Conservation (phyloP, 2,888 invertebrate genomes). For the Eupithecia pulchellata region DNA sequence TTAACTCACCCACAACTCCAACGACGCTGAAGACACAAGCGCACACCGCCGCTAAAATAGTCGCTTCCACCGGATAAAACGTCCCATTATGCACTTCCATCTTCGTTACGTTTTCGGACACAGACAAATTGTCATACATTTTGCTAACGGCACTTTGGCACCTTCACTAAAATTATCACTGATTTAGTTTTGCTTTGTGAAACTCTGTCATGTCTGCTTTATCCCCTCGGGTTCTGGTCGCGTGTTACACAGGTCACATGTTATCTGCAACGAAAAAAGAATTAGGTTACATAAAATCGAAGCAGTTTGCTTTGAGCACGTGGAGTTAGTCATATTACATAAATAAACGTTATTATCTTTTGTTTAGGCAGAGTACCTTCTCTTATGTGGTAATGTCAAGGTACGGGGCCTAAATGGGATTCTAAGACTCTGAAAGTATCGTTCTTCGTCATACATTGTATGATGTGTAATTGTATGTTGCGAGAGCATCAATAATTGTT, state of each 20-base stretch:
- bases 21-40: slow-evolving; percentile 92
- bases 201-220: slow-evolving; percentile 34
- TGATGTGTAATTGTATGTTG: no score
- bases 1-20: slow-evolving; percentile 90
- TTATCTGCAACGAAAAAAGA: slow-evolving; percentile 58
- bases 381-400: slow-evolving; percentile 52
- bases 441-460: neutral
- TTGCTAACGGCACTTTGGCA: slow-evolving; percentile 50
- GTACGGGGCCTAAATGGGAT: slow-evolving; percentile 25
- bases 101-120: slow-evolving; percentile 52
- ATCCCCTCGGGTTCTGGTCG: neutral
- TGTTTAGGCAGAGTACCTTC: slow-evolving; percentile 36
- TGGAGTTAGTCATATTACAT: slow-evolving; percentile 50
- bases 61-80: slow-evolving; percentile 89
- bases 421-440: slow-evolving; percentile 6
- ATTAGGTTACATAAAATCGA: slow-evolving; percentile 43
- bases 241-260: slow-evolving; percentile 30
- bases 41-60: slow-evolving; percentile 91
- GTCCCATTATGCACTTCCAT: slow-evolving; percentile 69
- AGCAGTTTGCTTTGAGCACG: slow-evolving; percentile 42
- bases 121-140: slow-evolving; percentile 39
- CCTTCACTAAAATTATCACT: slow-evolving; percentile 57
- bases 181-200: slow-evolving; percentile 37
- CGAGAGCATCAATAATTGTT: slow-evolving; percentile 3
- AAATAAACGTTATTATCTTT: slow-evolving; percentile 40